Evolutionary conservation across 2,797 vertebrate species (phyloP), one percentile per base, ranked within the genome.

Genomic region (Poeciliopsis turneri): DNA sequence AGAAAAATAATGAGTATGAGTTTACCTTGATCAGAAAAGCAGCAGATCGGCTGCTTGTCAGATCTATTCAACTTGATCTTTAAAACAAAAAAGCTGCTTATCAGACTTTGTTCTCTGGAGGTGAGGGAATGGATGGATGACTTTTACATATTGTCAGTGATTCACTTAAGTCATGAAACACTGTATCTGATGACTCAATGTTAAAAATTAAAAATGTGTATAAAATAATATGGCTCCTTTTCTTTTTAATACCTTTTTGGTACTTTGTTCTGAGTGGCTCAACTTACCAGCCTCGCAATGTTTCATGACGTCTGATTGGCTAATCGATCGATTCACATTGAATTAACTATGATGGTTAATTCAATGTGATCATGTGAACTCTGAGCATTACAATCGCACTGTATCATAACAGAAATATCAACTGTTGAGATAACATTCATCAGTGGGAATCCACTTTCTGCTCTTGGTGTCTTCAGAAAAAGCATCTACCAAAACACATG

Each of bases 101-200:
- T 89, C 43, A 79, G 53, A 68, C 66, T 4, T 41, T 74, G 75
- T 78, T 88, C 66, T 78, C 81, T 78, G 73, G 71, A 59, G 43
- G 43, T 76, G 64, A 75, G 45, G 85, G 49, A 83, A 79, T 82
- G 79, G 83, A 83, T 82, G 81, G 78, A 84, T 89, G 66, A 70
- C 73, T 90, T 85, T 90, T 90, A 78, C 83, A 83, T 86, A 76
- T 80, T 82, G 61, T 84, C 80, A 76, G 77, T 75, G 61, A 82
- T 88, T 80, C 88, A 90, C 83, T 45, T 88, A 76, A 84, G 82
- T 89, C 82, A 72, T 79, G 13, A 77, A 72, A 89, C 88, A 89
- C 88, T 93, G 84, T 28, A 75, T 81, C 77, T 74, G 75, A 69
- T 71, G 74, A 16, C 75, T 81, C 5, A 1, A 18, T 1, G 23